Evolutionary conservation across 1,140 invertebrate genomes (phyloP).

Genomic region (Himalopsyche phryganea): DNA sequence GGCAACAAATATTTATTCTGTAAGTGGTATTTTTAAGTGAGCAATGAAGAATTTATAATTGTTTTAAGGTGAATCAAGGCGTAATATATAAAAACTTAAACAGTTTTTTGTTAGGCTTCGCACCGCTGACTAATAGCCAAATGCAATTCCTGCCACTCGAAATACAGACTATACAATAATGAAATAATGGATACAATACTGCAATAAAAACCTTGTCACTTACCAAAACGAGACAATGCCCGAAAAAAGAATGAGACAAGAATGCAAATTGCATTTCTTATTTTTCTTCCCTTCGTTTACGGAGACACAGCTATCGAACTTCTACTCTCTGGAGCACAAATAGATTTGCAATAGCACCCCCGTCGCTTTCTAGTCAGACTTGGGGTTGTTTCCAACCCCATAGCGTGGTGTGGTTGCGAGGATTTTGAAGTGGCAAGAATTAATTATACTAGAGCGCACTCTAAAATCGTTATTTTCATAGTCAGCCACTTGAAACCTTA

Average conservation of each 20-base stretch:
- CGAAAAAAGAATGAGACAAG: conserved; percentile 2
- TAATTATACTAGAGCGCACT: conserved; percentile 26
- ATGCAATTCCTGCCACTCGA: too few species aligned
- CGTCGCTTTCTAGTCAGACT: neutral
- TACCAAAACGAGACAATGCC: conserved; percentile 2
- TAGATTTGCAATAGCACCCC: conserved; percentile 25
- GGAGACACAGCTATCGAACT: conserved; percentile 2
- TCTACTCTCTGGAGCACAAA: conserved; percentile 8
- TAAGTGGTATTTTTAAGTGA: too few species aligned
- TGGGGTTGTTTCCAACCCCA: neutral
- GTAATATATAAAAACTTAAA: too few species aligned
- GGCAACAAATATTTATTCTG: too few species aligned
- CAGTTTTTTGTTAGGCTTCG: too few species aligned
- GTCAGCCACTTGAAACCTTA: conserved; percentile 10
- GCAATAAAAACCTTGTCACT: too few species aligned
- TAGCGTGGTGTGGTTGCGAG: neutral
- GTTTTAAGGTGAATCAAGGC: too few species aligned
- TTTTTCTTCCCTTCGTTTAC: conserved; percentile 7
- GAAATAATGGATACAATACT: too few species aligned
- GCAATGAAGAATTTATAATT: too few species aligned
- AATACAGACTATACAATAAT: too few species aligned
- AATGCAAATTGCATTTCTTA: conserved; percentile 24
- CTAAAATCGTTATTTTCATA: conserved; percentile 24
- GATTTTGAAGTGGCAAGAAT: conserved; percentile 29
- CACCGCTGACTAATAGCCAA: too few species aligned